These are phyloP conservation scores for Melanchra persicariae DNA, from an alignment of 2,888 invertebrate species.

Conservation along the genomic window DNA sequence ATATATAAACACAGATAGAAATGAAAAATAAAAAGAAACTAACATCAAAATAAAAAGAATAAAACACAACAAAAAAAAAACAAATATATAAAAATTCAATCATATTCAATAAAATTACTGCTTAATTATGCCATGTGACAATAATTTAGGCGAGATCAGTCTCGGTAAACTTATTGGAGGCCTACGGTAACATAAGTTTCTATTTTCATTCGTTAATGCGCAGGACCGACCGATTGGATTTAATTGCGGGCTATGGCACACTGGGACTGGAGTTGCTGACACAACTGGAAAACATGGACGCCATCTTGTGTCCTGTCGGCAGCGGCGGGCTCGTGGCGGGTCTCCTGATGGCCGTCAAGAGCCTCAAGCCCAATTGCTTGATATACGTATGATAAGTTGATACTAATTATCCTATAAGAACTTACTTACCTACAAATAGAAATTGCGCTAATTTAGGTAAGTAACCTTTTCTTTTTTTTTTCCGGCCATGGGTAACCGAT, in stretches of 20 bases:
- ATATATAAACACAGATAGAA: too few species aligned
- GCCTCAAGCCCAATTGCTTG: slow-evolving; percentile 75
- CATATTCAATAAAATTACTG: too few species aligned
- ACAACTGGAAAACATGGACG: slow-evolving; percentile 75
- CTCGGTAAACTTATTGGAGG: too few species aligned
- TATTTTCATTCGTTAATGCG: slow-evolving; percentile 5
- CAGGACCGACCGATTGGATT: slow-evolving; percentile 74
- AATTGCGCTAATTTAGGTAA: not conserved
- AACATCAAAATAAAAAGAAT: too few species aligned
- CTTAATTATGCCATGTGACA: too few species aligned
- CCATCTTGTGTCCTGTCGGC: slow-evolving; percentile 77
- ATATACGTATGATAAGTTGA: slow-evolving; percentile 70
- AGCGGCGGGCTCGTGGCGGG: slow-evolving; percentile 76
- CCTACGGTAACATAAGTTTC: too few species aligned
- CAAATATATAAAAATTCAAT: too few species aligned
- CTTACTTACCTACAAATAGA: not conserved
- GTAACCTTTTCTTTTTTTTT: not conserved
- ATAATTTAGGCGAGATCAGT: too few species aligned
- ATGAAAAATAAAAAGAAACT: too few species aligned
- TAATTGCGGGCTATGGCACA: slow-evolving; percentile 78
- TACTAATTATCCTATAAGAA: not conserved
- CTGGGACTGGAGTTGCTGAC: slow-evolving; percentile 75
- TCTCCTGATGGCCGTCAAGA: slow-evolving; percentile 75
- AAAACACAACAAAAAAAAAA: too few species aligned
- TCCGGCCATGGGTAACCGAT: not conserved